Evolutionary conservation across 2,113 vertebrate species (phyloP), one percentile per base, ranked within the genome.

Genomic region (Triplophysa dalaica): DNA sequence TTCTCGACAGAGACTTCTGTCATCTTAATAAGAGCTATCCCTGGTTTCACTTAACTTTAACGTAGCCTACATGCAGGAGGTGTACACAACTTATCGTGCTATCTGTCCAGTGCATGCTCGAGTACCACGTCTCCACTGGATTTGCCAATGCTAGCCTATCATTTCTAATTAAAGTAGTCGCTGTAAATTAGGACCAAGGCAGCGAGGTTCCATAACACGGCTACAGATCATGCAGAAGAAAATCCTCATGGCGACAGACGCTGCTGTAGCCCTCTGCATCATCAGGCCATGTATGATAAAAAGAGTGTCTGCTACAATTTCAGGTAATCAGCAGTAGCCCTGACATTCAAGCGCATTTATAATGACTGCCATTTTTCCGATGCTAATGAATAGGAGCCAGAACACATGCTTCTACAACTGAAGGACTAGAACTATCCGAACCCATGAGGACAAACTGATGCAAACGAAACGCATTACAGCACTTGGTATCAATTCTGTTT

Each of bases 161-260:
- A 38, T 64, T 60, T 77, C 67, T 67, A 76, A 76, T 64, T 16
- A 65, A 33, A 45, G 74, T 76, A 76, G 45, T 52, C 16, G 1
- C 62, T 76, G 65, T 74, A 68, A 77, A 73, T 74, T 70, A 74
- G 77, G 62, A 22, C 43, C 82, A 83, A 82, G 79, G 82, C 84
- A 83, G 77, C 63, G 19, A 78, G 78, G 78, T 83, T 79, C 64
- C 73, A 72, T 33, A 61, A 77, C 61, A 78, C 68, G 78, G 75
- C 61, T 79, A 79, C 72, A 81, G 69, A 81, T 75, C 84, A 86
- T 86, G 84, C 84, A 82, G 76, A 77, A 60, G 38, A 86, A 61
- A 48, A 77, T 65, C 56, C 52, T 85, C 81, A 81, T 67, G 79
- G 79, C 81, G 75, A 81, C 45, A 21, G 56, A 70, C 68, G 64